phyloP scores from a whole-genome alignment of 2,113 vertebrate genomes.

The Cyprinus carpio region DNA sequence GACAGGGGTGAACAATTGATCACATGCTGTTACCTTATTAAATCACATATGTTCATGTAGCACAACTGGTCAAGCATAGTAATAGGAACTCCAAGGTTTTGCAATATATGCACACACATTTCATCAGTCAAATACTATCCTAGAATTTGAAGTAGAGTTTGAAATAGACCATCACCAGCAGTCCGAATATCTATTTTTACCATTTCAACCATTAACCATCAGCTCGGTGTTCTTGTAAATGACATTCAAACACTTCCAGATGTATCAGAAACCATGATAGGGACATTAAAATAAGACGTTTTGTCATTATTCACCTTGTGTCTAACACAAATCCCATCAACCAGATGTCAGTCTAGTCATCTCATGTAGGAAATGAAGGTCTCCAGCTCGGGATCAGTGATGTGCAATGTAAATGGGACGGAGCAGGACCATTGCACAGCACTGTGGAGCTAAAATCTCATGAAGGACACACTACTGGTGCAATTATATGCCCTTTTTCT shows the following conservation, averaged over 20 bases:
- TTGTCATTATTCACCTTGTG: conserved; percentile 13
- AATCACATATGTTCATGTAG: neutral
- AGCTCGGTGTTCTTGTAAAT: neutral
- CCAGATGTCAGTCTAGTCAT: conserved; percentile 22
- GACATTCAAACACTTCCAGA: neutral
- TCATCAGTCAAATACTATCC: neutral
- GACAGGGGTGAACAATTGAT: neutral
- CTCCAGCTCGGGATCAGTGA: neutral
- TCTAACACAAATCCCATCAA: conserved; percentile 4
- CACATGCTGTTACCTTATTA: neutral
- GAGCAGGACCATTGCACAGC: conserved; percentile 60
- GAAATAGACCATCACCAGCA: neutral
- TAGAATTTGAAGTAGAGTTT: neutral
- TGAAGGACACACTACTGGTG: neutral
- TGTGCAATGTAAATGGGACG: conserved; percentile 42
- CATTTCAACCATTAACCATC: neutral
- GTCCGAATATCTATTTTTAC: neutral
- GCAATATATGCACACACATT: neutral
- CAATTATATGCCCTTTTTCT: neutral
- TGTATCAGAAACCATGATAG: neutral
- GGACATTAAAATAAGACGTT: neutral
- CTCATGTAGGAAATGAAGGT: neutral
- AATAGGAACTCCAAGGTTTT: neutral
- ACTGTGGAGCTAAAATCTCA: neutral
- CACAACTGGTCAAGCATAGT: neutral